These are phyloP conservation scores for Mimas tiliae DNA, from an alignment of 2,888 invertebrate genomes.

Conservation along the genomic window DNA sequence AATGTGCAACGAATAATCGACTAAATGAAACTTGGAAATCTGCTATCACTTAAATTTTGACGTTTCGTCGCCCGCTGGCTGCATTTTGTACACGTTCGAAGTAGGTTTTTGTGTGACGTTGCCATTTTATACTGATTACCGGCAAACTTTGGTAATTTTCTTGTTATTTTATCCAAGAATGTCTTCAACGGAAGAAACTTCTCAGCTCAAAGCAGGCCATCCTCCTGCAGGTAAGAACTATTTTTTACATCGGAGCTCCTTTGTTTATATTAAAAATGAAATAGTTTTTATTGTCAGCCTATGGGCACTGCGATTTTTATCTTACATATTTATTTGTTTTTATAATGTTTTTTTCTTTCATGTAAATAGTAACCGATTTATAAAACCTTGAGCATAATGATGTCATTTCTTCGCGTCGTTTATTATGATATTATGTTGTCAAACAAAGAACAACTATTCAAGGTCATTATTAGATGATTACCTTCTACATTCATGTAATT, in stretches of 20 bases:
- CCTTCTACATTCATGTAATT: neutral
- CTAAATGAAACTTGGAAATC: neutral
- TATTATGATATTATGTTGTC: constrained; percentile 43
- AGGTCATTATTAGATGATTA: constrained; percentile 47
- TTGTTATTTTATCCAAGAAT: constrained; percentile 46
- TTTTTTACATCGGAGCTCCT: constrained; percentile 24
- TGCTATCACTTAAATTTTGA: constrained; percentile 42
- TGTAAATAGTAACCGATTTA: neutral
- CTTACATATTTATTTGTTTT: too few relatives aligned
- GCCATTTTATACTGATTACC: constrained; percentile 33
- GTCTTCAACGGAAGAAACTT: constrained; percentile 84
- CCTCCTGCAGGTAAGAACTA: constrained; percentile 92
- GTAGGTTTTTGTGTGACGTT: constrained; percentile 38
- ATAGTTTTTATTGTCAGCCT: neutral
- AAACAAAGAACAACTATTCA: constrained; percentile 56
- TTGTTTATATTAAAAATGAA: constrained; percentile 17
- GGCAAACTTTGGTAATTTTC: constrained; percentile 16
- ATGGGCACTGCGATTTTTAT: neutral
- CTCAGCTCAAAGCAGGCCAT: constrained; percentile 93
- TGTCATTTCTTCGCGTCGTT: neutral
- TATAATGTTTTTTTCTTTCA: neutral
- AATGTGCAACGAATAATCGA: too few relatives aligned
- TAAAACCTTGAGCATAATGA: neutral
- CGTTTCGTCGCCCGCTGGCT: constrained; percentile 34
- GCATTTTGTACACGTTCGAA: constrained; percentile 27